Base-by-base conservation (phyloP, 2,113 vertebrate species). In the Corythornis vintsioides region DNA sequence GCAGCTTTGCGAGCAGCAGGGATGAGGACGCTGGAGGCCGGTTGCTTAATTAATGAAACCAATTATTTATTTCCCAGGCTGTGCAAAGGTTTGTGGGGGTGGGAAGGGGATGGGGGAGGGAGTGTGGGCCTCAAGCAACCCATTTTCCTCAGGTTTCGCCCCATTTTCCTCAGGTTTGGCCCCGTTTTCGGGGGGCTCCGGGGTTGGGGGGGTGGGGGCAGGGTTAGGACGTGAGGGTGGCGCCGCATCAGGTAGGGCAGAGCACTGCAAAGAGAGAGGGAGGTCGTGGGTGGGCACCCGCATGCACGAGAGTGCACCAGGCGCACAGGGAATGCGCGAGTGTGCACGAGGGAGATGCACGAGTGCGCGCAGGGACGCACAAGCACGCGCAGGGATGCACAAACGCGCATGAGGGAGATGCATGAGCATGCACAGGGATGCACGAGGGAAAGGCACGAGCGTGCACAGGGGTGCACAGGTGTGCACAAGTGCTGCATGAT, bases 1-100 rank as follows among this genome's bases (percentile, higher is more conserved):
- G n/a, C 12, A 1, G 3, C 0, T 0, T 28, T 13, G 13, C 2
- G 1, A 38, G 33, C 2, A 0, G 24, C 26, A 8, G 15, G 50
- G 13, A 71, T 13, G 50, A 47, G 72, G 79, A 73, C 24, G 25
- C 63, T 0, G 8, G 78, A 95, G 71, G 61, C 18, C 6, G 4
- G 59, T 2, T 61, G 72, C 66, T 90, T 94, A 95, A 95, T 94
- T 95, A 95, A 95, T 52, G 64, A 93, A 76, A 91, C 75, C 40
- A 94, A 94, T 88, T 57, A 33, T 95, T 96, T 96, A 93, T 94
- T 93, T 95, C 67, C 93, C 85, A 87, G 48, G 90, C 63, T 96
- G 89, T 88, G 93, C 91, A 86, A 88, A 88, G 88, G 86, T 38
- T 38, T 38, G 38, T 10, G 52, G 64, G 69, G 73, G 52, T 1